Evolutionary conservation across 2,888 invertebrate genomes (phyloP).

Genomic region (Agapostemon virescens): DNA sequence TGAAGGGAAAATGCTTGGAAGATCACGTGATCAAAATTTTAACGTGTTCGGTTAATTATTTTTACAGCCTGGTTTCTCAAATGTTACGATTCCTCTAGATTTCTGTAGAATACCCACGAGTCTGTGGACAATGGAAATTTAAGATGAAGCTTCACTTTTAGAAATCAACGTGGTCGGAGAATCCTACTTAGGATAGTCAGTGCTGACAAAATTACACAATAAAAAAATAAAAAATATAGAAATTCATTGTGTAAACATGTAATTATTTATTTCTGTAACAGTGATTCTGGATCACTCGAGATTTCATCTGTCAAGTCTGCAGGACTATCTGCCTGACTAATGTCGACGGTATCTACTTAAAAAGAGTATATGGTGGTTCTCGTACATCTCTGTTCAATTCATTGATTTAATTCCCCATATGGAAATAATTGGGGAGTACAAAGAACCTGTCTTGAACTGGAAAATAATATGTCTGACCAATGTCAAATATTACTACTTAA

Average conservation of each 20-base stretch:
- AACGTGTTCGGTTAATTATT: not conserved
- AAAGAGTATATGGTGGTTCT: no score
- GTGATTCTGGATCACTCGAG: no score
- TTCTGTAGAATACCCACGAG: not conserved
- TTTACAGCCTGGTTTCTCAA: not conserved
- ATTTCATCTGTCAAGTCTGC: not conserved
- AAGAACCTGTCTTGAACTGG: not conserved
- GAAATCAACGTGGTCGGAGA: not conserved
- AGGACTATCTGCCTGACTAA: not conserved
- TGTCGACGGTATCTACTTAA: not conserved
- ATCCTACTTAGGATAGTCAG: not conserved
- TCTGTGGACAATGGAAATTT: not conserved
- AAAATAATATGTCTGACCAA: not conserved
- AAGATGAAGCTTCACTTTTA: not conserved
- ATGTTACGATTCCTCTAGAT: not conserved
- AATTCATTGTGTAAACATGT: no score
- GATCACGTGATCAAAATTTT: not conserved
- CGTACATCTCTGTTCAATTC: no score
- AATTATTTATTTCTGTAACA: not conserved
- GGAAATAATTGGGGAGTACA: not conserved
- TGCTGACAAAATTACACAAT: no score
- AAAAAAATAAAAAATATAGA: no score
- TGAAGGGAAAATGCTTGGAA: not conserved
- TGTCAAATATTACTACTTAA: not conserved
- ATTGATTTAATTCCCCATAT: not conserved